A percentile compares a stretch with the other conserved stretches of the same genome.
Conservation (phyloP, 2,113 vertebrate genomes). For the Dipodomys ordii region DNA sequence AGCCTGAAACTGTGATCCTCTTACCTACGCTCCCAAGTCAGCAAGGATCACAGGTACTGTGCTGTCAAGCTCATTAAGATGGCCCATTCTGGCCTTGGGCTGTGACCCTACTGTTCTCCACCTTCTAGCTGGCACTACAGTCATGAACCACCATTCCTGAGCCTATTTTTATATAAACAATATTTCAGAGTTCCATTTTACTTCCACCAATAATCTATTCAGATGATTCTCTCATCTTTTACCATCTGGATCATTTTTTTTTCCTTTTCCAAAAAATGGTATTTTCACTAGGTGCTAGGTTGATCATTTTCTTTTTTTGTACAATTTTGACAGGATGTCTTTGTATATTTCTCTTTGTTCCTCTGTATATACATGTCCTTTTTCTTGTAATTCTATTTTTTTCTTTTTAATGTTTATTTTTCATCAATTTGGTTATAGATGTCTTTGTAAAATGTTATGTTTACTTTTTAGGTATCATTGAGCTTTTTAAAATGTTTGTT, state of each 20-base stretch:
- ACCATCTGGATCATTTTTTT: background rate
- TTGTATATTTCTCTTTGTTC: background rate
- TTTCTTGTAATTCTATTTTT: background rate
- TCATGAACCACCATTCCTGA: no score
- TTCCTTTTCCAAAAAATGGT: background rate
- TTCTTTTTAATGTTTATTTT: background rate
- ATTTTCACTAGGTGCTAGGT: background rate
- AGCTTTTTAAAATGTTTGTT: background rate
- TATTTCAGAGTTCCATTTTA: background rate
- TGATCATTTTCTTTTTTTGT: background rate
- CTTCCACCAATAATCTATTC: background rate
- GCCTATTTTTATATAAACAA: conserved; percentile 19
- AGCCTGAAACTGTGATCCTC: no score
- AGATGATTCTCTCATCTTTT: conserved; percentile 17
- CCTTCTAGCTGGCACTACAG: no score
- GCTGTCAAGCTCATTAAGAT: no score
- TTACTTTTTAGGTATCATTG: background rate
- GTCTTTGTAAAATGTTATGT: background rate
- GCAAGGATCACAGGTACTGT: no score
- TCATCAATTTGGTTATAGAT: background rate
- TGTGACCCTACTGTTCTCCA: no score
- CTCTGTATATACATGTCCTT: background rate
- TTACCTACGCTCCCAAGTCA: no score
- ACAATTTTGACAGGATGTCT: background rate
- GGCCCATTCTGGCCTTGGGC: no score